These are phyloP conservation scores for Lordiphosa collinella DNA, from an alignment of 1,140 invertebrate genomes.

Conservation along the genomic window DNA sequence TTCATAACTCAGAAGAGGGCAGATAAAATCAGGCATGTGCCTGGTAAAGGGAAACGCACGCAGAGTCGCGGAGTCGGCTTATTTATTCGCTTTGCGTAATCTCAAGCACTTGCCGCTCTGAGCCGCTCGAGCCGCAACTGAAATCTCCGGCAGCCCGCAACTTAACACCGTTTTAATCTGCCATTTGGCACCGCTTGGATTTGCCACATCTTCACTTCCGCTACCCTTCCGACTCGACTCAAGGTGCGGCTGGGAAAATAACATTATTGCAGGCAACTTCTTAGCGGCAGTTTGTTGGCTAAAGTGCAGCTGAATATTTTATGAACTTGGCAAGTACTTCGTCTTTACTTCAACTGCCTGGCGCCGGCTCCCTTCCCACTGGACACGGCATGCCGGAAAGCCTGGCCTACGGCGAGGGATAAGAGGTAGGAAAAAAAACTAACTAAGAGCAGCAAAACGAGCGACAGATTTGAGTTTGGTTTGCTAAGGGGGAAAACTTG, in stretches of 20 bases:
- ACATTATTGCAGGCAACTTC: constrained; percentile 71
- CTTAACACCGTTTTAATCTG: constrained; percentile 73
- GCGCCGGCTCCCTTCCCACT: not conserved
- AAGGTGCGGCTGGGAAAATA: constrained; percentile 57
- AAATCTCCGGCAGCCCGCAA: constrained; percentile 46
- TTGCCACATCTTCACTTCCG: constrained; percentile 10
- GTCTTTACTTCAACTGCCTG: constrained; percentile 52
- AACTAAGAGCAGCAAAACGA: constrained; percentile 11
- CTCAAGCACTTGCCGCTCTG: constrained; percentile 41
- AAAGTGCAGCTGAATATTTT: constrained; percentile 75
- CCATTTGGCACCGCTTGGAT: constrained; percentile 66
- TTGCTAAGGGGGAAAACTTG: constrained; percentile 11
- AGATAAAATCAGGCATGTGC: constrained; percentile 14
- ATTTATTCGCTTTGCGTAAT: constrained; percentile 49
- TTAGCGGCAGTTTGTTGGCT: constrained; percentile 66
- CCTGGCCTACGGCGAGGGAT: constrained; percentile 19
- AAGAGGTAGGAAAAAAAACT: not conserved
- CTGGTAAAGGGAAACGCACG: no score
- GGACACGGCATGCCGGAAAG: constrained; percentile 13
- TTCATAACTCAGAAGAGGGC: constrained; percentile 37
- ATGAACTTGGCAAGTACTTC: constrained; percentile 69
- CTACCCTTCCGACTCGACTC: constrained; percentile 25
- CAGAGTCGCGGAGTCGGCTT: constrained; percentile 18
- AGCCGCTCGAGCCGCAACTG: constrained; percentile 19
- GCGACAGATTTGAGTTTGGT: constrained; percentile 28